Evolutionary conservation across 2,113 vertebrate species (phyloP).

Genomic region (Amblyopsis rosae): DNA sequence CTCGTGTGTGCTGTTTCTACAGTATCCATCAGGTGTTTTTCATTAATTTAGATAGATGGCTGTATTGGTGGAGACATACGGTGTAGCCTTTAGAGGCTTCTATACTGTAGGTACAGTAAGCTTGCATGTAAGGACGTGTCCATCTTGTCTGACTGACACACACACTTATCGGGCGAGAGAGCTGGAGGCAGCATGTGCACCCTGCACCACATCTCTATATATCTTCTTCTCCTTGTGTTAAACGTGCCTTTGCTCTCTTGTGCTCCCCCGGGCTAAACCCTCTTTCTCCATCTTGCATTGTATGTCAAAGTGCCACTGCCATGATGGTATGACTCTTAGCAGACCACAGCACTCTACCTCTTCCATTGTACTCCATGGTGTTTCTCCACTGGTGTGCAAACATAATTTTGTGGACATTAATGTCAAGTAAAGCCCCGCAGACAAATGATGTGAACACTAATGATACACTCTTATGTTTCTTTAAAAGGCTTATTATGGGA

Average conservation of each 20-base stretch:
- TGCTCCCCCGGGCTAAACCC: background rate
- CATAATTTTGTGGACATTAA: conserved; percentile 11
- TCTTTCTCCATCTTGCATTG: background rate
- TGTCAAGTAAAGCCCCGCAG: conserved; percentile 8
- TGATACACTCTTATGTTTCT: conserved; percentile 3
- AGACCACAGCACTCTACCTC: background rate
- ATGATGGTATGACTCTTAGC: no score
- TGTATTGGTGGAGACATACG: background rate
- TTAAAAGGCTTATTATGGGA: conserved; percentile 3
- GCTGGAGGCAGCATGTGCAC: conserved; percentile 24
- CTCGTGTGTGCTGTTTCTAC: background rate
- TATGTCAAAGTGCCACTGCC: no score
- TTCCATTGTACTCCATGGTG: background rate
- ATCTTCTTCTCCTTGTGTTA: background rate
- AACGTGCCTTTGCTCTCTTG: background rate
- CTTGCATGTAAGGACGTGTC: conserved; percentile 39
- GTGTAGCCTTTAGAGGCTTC: conserved; percentile 15
- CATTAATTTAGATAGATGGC: background rate
- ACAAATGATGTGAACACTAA: conserved; percentile 17
- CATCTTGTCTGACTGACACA: conserved; percentile 11
- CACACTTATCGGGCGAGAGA: conserved; percentile 16
- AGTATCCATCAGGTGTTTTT: background rate
- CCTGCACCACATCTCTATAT: conserved; percentile 25
- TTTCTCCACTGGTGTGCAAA: background rate
- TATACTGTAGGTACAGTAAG: background rate